Percentiles rank a stretch among this genome's conserved stretches.
Conservation (phyloP, 2,888 invertebrate species). For the Drosophila mercatorum region DNA sequence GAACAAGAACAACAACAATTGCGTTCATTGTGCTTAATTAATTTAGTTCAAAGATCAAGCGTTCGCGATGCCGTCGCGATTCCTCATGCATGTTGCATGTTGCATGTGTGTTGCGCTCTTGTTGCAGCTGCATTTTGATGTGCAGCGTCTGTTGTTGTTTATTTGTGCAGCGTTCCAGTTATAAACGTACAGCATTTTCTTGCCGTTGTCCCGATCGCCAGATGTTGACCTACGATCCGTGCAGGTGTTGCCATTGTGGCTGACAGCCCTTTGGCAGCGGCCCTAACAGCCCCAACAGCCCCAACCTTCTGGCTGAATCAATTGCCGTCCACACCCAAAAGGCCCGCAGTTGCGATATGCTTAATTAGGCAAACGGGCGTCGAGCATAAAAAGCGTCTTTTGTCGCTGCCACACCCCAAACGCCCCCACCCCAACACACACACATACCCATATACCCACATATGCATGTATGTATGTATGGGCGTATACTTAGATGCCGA, state of each 20-base stretch:
- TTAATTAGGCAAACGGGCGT: conserved; percentile 77
- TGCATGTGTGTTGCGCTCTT: conserved; percentile 21
- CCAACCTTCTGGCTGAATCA: background rate
- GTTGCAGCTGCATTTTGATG: conserved; percentile 57
- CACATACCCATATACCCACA: conserved; percentile 1
- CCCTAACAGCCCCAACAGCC: no score
- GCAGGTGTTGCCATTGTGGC: conserved; percentile 2
- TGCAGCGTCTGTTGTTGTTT: conserved; percentile 56
- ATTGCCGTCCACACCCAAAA: conserved; percentile 30
- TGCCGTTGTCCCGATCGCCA: conserved; percentile 33
- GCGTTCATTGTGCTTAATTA: conserved; percentile 85
- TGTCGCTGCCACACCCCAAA: conserved; percentile 72
- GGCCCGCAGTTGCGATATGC: conserved; percentile 69
- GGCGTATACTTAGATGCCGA: conserved; percentile 5
- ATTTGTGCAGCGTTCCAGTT: conserved; percentile 57
- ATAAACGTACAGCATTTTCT: conserved; percentile 31
- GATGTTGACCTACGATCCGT: conserved; percentile 35
- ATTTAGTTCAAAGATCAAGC: conserved; percentile 85
- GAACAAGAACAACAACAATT: conserved; percentile 62
- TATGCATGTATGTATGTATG: background rate
- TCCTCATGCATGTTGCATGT: conserved; percentile 44
- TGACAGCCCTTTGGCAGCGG: no score
- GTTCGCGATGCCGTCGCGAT: conserved; percentile 72
- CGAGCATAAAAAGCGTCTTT: conserved; percentile 76
- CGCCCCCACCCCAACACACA: conserved; percentile 25